Base-by-base conservation (phyloP, 2,797 vertebrate species). In the Distichodus sexfasciatus region DNA sequence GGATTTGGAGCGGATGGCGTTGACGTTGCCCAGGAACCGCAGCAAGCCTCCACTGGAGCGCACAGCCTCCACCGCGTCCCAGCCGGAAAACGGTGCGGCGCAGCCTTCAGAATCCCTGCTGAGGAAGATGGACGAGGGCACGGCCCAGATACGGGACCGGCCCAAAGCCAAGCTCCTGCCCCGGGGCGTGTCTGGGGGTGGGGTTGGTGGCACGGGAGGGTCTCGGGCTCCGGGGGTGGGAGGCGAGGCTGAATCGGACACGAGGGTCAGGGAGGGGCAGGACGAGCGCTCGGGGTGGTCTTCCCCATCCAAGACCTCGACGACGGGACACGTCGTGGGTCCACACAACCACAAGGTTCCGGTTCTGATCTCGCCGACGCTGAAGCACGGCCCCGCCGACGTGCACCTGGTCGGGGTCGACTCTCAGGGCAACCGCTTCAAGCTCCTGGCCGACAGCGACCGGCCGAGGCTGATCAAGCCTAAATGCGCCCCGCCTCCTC, bases 401-500 rank as follows among this genome's bases (percentile, higher is more conserved):
- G 94, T 94, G 79, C 96, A 98, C 87, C 90, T 96, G 59, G 95
- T 98, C 19, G 97, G 94, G 72, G 92, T 97, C 65, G 97, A 99
- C 93, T 99, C 97, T 90, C 95, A 98, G 93, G 96, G 97, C 88
- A 98, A 99, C 87, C 96, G 95, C 76, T 99, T 98, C 83, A 98
- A 97, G 87, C 94, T 99, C 87, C 91, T 99, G 76, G 94, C 95
- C 6, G 97, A 99, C 84, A 91, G 93, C 79, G 96, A 98, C 89
- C 89, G 94, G 73, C 95, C 95, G 23, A 92, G 95, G 40, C 92
- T 96, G 31, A 92, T 98, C 58, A 99, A 99, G 86, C 97, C 97
- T 89, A 98, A 97, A 86, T 99, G 97, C 71, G 96, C 97, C 41
- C 97, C 97, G 0, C 97, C 97, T 26, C 97, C 96, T 0, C 97